phyloP scores from a whole-genome alignment of 2,888 invertebrate genomes.

The Rhingia campestris region DNA sequence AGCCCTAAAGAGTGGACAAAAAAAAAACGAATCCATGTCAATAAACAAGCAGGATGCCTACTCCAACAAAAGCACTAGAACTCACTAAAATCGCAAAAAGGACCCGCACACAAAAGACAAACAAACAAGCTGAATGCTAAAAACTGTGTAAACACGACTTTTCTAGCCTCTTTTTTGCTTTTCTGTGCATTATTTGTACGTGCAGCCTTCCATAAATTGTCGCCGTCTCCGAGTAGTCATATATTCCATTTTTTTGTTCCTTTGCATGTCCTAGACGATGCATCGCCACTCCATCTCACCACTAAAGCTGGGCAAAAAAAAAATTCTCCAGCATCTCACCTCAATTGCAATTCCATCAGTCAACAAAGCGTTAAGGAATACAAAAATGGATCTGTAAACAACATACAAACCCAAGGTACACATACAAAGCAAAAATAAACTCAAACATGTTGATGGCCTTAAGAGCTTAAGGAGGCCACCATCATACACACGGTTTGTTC shows the following conservation, averaged over 20 bases:
- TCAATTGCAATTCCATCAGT: conserved; percentile 72
- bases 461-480: conserved; percentile 58
- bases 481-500: conserved; percentile 1
- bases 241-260: conserved; percentile 28
- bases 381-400: conserved; percentile 58
- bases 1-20: not conserved
- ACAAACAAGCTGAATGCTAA: conserved; percentile 42
- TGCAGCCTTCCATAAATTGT: conserved; percentile 63
- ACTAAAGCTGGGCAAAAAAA: conserved; percentile 55
- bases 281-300: conserved; percentile 58
- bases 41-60: conserved; percentile 42
- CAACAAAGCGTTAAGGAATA: conserved; percentile 38
- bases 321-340: conserved; percentile 62
- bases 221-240: conserved; percentile 58
- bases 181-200: conserved; percentile 4
- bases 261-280: conserved; percentile 17
- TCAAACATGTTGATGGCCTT: conserved; percentile 59
- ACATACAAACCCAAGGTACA: conserved; percentile 4
- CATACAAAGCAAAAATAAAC: conserved; percentile 17
- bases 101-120: conserved; percentile 3
- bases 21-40: conserved; percentile 41
- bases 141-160: conserved; percentile 65
- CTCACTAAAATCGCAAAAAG: not conserved
- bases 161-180: conserved; percentile 24
- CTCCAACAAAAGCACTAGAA: conserved; percentile 20